A percentile compares a stretch with the other conserved stretches of the same genome.
Evolutionary conservation across 2,797 vertebrate genomes (phyloP).

Genomic region (Cynodonichthys magdalenae): DNA sequence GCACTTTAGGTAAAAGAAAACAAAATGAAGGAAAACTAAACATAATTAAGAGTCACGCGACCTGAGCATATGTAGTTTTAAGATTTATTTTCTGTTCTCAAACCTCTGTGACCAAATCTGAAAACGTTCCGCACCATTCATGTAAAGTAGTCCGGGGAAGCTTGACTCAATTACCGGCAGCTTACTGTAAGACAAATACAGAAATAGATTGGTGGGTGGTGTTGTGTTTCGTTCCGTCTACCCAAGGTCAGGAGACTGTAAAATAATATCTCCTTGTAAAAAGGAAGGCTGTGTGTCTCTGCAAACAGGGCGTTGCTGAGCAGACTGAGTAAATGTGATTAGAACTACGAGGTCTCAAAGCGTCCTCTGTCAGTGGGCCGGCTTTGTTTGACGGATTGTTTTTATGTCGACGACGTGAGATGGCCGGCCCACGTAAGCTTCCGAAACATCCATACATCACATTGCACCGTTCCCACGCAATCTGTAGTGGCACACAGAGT

Average conservation of each 20-base stretch:
- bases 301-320: slow-evolving; percentile 68
- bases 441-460: slow-evolving; percentile 19
- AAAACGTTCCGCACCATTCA: slow-evolving; percentile 55
- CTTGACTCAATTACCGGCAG: slow-evolving; percentile 78
- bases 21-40: slow-evolving; percentile 29
- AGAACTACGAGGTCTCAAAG: slow-evolving; percentile 32
- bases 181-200: slow-evolving; percentile 80
- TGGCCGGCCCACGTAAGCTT: slow-evolving; percentile 11
- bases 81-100: slow-evolving; percentile 46
- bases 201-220: slow-evolving; percentile 76
- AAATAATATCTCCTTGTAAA: slow-evolving; percentile 71
- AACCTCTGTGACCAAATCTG: slow-evolving; percentile 53
- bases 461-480: slow-evolving; percentile 12
- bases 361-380: slow-evolving; percentile 8
- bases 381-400: slow-evolving; percentile 25
- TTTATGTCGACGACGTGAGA: slow-evolving; percentile 10
- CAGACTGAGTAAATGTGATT: slow-evolving; percentile 50
- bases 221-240: slow-evolving; percentile 78
- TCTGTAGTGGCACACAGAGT: slow-evolving; percentile 5
- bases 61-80: slow-evolving; percentile 12
- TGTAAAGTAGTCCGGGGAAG: slow-evolving; percentile 63
- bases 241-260: slow-evolving; percentile 81
- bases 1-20: slow-evolving; percentile 37
- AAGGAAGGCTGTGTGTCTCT: slow-evolving; percentile 67
- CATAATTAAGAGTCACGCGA: slow-evolving; percentile 46